phyloP scores from a whole-genome alignment of 1,140 invertebrate species.

The Anastrepha obliqua region DNA sequence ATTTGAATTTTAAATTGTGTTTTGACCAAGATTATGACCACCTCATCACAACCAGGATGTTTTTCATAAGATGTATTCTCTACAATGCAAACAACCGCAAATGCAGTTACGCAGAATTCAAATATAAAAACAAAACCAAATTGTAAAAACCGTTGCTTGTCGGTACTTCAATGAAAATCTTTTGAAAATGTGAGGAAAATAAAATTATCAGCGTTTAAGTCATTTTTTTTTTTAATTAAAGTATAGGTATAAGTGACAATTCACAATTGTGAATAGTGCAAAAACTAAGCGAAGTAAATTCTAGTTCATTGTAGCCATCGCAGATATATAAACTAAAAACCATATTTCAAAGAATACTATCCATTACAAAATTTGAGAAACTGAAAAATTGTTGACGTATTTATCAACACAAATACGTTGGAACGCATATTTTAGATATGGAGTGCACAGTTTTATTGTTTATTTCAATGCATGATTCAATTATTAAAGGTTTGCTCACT shows the following conservation, averaged over 20 bases:
- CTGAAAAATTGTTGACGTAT: background rate
- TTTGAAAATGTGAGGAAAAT: slow-evolving; percentile 32
- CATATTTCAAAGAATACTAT: background rate
- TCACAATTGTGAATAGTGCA: background rate
- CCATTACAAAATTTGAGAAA: background rate
- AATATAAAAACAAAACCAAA: slow-evolving; percentile 35
- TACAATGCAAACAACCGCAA: background rate
- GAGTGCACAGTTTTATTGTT: too few species aligned
- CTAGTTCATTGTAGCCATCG: background rate
- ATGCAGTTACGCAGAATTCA: background rate
- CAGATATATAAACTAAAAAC: background rate
- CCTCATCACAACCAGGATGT: background rate
- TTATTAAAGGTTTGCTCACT: too few species aligned
- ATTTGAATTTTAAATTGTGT: slow-evolving; percentile 67
- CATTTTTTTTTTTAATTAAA: slow-evolving; percentile 7
- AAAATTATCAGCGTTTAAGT: slow-evolving; percentile 27
- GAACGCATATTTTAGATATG: too few species aligned
- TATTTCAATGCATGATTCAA: too few species aligned
- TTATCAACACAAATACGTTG: too few species aligned
- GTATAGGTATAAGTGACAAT: background rate
- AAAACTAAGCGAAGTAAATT: background rate
- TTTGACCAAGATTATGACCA: background rate
- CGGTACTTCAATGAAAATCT: background rate
- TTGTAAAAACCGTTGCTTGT: slow-evolving; percentile 12
- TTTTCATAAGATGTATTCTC: background rate